These are phyloP conservation scores for Colaptes auratus DNA, from an alignment of 2,113 vertebrate species.

Conservation along the genomic window DNA sequence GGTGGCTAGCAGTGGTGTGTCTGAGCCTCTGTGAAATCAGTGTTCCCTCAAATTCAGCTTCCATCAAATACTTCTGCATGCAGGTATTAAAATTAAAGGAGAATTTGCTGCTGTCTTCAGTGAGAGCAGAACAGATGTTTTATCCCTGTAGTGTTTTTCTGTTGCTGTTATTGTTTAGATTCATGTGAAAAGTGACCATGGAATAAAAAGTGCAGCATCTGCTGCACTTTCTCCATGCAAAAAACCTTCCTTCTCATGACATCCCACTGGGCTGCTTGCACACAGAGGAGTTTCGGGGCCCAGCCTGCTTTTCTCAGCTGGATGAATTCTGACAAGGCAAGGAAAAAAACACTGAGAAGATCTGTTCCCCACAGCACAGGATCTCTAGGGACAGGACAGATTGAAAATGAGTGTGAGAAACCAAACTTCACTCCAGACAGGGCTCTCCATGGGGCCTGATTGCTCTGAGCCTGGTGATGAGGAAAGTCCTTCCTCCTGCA, in stretches of 20 bases:
- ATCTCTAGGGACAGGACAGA: neutral
- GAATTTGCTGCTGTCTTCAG: neutral
- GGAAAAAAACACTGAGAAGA: conserved; percentile 39
- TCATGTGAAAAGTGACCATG: neutral
- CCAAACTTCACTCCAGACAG: neutral
- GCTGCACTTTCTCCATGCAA: neutral
- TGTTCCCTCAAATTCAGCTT: neutral
- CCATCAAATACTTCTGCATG: neutral
- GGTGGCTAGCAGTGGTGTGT: neutral
- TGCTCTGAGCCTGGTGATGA: neutral
- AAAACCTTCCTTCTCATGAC: conserved; percentile 26
- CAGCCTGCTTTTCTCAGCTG: conserved; percentile 4
- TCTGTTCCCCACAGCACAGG: neutral
- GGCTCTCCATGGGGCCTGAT: neutral
- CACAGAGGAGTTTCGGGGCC: conserved; percentile 6
- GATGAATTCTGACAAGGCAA: neutral
- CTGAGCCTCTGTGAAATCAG: neutral
- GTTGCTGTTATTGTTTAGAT: neutral
- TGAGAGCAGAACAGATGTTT: neutral
- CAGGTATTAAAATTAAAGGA: neutral
- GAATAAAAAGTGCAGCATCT: conserved; percentile 1
- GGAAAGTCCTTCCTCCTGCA: neutral
- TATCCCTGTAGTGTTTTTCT: neutral
- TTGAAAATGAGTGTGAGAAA: neutral
- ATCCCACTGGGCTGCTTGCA: conserved; percentile 7